These are phyloP conservation scores for Apodemia duryi DNA, from an alignment of 2,888 invertebrate genomes.

Conservation along the genomic window DNA sequence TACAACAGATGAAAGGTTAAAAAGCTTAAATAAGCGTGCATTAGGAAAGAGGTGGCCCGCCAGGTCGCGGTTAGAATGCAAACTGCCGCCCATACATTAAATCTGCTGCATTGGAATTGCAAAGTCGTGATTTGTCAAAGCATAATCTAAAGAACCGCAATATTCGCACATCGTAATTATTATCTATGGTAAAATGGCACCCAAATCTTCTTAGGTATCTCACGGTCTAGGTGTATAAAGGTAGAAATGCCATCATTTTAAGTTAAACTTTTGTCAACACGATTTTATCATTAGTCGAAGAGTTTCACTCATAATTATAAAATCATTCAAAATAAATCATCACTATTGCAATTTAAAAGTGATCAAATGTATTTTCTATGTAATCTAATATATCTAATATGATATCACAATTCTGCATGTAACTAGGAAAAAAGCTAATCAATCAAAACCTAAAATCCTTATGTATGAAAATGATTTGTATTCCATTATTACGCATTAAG, in stretches of 20 bases:
- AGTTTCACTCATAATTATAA: background rate
- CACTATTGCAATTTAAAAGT: no score
- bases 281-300: background rate
- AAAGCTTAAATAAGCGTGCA: conserved; percentile 79
- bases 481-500: no score
- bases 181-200: conserved; percentile 74
- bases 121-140: conserved; percentile 80
- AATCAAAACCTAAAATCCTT: no score
- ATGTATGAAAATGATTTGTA: no score
- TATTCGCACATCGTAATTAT: conserved; percentile 80
- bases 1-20: conserved; percentile 76
- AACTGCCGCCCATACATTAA: conserved; percentile 80
- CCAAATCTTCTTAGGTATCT: conserved; percentile 61
- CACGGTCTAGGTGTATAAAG: conserved; percentile 41
- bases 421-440: no score
- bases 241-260: conserved; percentile 16
- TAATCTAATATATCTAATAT: no score
- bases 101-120: conserved; percentile 78
- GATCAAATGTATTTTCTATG: no score
- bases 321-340: background rate
- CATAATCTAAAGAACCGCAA: conserved; percentile 77
- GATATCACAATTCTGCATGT: no score
- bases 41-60: conserved; percentile 78
- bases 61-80: conserved; percentile 78
- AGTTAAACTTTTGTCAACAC: conserved; percentile 16